Percentiles rank a stretch among this genome's conserved stretches.
Evolutionary conservation across 23 tunicate species (phyloP).

Genomic region (Trididemnum nubilum): DNA sequence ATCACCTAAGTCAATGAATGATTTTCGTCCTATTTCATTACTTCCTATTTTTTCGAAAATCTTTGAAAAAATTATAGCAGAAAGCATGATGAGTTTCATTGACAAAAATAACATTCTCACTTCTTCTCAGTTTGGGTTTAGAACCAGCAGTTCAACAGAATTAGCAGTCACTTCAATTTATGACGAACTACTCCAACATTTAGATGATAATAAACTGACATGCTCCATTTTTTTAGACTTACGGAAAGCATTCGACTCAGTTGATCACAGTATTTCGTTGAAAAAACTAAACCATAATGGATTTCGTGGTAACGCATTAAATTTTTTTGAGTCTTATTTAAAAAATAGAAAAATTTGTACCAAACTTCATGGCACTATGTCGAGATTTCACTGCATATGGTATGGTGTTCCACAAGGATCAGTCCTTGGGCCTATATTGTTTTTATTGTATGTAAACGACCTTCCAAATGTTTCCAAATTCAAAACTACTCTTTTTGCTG

Average conservation of each 20-base stretch:
- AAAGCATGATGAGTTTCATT: background rate
- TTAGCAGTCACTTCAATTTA: too few relatives aligned
- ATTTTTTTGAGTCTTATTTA: conserved; percentile 1
- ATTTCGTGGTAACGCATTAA: conserved; percentile 19
- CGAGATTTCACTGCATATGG: too few relatives aligned
- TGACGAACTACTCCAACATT: too few relatives aligned
- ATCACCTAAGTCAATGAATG: background rate
- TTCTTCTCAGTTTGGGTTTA: conserved; percentile 1
- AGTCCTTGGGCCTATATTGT: too few relatives aligned
- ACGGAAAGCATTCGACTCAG: conserved; percentile 27
- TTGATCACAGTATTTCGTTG: background rate
- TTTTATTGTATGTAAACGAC: too few relatives aligned
- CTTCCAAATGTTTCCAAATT: too few relatives aligned
- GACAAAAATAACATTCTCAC: conserved; percentile 17
- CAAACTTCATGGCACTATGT: too few relatives aligned
- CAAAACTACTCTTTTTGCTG: too few relatives aligned
- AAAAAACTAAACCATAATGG: conserved; percentile 8
- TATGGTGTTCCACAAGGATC: too few relatives aligned
- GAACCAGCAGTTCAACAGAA: too few relatives aligned
- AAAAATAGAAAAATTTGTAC: too few relatives aligned
- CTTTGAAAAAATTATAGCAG: conserved; percentile 16
- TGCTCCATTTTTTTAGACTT: conserved; percentile 19
- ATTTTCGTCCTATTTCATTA: conserved; percentile 13
- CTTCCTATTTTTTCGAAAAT: conserved; percentile 16
- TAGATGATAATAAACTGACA: background rate